Evolutionary conservation across 2,888 invertebrate species (phyloP), one percentile per base, ranked within the genome.

Genomic region (Oscheius onirici): DNA sequence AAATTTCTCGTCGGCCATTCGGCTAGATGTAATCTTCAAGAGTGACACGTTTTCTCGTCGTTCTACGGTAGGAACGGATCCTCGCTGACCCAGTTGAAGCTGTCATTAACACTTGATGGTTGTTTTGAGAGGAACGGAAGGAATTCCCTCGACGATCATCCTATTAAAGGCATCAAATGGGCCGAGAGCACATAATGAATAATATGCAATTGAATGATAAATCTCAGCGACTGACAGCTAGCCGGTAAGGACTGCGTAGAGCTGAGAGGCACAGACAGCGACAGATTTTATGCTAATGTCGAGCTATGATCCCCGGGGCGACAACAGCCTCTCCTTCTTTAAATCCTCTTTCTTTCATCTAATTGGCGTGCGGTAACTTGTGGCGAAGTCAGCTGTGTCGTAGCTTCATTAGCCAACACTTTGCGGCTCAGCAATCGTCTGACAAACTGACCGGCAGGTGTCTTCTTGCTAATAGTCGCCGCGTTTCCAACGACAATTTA

Each of bases 121-220:
- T 58, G 58, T 58, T 58, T 58, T 58, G 34, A 26, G 58, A n/a
- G 55, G 55, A 58, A 34, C 34, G 49, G 22, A 22, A 22, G 80
- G 22, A 75, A 74, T 52, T 26, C 51, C 51, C 54, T 52, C 22
- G 52, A 43, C 52, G 54, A 20, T 66, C 66, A 40, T 66, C 66
- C 66, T 66, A 66, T 66, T 66, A 66, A 63, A 46, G 66, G 66
- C 49, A 66, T 66, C 66, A 66, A 66, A 66, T 66, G 66, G 54
- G 66, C 66, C 66, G 66, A 66, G 66, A 52, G 66, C 63, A 63
- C 63, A 63, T 63, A 46, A 49, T 66, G 66, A 66, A 66, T 66
- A 66, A 66, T 66, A 66, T 66, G 52, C 66, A 66, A 54, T 66
- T 66, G 66, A 54, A 66, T 66, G 66, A 54, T 66, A 66, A 66